Conservation (phyloP, 2,888 invertebrate genomes). For the Hymenopus coronatus region DNA sequence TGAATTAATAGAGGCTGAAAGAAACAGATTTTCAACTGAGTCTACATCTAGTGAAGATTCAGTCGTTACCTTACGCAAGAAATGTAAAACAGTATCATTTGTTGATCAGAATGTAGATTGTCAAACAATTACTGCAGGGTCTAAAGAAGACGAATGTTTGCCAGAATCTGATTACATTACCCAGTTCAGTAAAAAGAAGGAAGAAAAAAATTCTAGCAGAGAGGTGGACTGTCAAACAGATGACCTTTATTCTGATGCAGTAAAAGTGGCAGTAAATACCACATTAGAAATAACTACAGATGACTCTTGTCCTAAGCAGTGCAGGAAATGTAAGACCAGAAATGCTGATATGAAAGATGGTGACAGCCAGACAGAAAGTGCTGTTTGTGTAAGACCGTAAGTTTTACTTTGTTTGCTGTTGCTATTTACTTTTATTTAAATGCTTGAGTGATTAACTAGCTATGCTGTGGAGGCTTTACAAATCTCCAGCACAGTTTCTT, state of each 20-base stretch:
- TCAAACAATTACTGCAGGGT: neutral
- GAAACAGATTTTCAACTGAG: neutral
- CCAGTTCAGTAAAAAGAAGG: no score
- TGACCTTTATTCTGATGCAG: neutral
- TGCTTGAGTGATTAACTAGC: neutral
- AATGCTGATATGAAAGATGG: neutral
- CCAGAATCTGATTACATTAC: no score
- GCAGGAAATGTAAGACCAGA: neutral
- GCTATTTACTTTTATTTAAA: neutral
- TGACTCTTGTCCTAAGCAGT: neutral
- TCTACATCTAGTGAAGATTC: neutral
- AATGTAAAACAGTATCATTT: neutral
- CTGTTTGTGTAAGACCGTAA: neutral
- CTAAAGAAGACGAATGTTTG: neutral
- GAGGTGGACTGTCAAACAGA: neutral
- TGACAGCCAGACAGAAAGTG: neutral
- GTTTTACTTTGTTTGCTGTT: neutral
- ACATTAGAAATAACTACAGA: neutral
- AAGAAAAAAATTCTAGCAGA: neutral
- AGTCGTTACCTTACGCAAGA: neutral
- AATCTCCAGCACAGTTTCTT: no score
- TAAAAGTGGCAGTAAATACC: no score
- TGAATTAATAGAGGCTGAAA: slow-evolving; percentile 44
- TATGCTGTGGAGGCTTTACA: no score
- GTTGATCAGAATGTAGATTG: neutral